Base-by-base conservation (phyloP, 1,140 invertebrate species). In the Sminthurides bifidus region DNA sequence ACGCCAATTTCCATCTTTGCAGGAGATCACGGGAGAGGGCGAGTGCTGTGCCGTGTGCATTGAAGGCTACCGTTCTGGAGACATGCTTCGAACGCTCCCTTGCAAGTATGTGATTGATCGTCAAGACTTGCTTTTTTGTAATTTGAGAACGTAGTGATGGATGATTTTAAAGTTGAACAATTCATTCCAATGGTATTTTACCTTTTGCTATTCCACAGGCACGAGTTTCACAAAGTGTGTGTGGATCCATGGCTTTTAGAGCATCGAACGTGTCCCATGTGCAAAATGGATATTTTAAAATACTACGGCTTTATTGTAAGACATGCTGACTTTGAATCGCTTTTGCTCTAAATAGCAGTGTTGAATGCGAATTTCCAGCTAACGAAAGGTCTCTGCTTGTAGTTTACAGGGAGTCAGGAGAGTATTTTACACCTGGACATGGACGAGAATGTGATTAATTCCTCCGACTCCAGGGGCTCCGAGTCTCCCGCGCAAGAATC, bases 211-310 rank as follows among this genome's bases (percentile, higher is more conserved):
- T n/a, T n/a, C n/a, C n/a, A n/a, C 72, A 92, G 88, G 64, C 91
- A 95, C 72, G 81, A 89, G 66, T 94, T 92, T 72, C 91, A 94
- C 73, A 92, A 92, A 74, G 80, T 76, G 55, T 94, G 91, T 75
- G 90, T 95, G 54, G 91, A 95, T 75, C 87, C 89, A 3, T 95
- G 91, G 91, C 75, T 95, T 26, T 72, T 94, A 60, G 87, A 93
- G 67, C 87, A 93, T 69, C 75, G 89, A 57, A 92, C 87, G 21
- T 93, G 90, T 73, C 89, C 91, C 15, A 92, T 94, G 87, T 94
- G 90, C 73, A 93, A 94, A 73, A 82, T 91, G 79, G 88, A 94
- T 70, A 92, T 95, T 67, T 76, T 94, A 15, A 85, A 89, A 69
- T 86, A 88, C 66, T 93, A 90, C 71, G 90, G 89, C 41, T 84